Evolutionary conservation across 2,113 vertebrate genomes (phyloP), one percentile per base, ranked within the genome.

Genomic region (Menidia beryllina): DNA sequence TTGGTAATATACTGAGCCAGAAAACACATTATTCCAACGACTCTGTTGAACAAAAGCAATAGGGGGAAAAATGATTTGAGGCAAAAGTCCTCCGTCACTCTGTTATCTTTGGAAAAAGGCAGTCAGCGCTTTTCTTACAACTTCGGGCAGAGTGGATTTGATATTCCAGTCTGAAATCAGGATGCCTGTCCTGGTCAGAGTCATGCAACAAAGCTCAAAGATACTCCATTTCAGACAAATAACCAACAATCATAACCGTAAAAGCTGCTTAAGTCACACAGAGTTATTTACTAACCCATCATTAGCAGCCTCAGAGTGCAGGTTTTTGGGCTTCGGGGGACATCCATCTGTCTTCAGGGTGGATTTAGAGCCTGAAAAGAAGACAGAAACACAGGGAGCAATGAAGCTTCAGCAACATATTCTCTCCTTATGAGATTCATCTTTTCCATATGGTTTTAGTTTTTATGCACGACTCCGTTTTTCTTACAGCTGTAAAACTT

Each of bases 281-380:
- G 63, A 67, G 43, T 67, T 74, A 58, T 75, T 70, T 69, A 85
- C 96, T 95, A 94, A 97, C 97, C 96, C 95, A 91, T 96, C 95
- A 92, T 96, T 94, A 90, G 95, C 94, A 91, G 93, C 94, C 91
- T 93, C 94, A 90, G 95, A 96, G 86, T 95, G 94, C 61, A 95
- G 94, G 87, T 91, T 94, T 94, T 95, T 95, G 92, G 94, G 95
- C 89, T 88, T 89, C 85, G 88, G 85, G 82, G 88, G 86, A 86
- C 84, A 88, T 86, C 88, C 87, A 69, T 95, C 95, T 90, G 94
- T 95, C 94, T 94, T 95, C 93, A 91, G 94, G 89, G 93, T 94
- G 90, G 95, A 96, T 83, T 95, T 95, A 87, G 94, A 94, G 89
- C 86, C 95, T 91, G 90, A 89, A 70, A 80, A 74, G 69, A 93